Conservation (phyloP, 2,888 invertebrate genomes). For the Nephrotoma flavescens region DNA sequence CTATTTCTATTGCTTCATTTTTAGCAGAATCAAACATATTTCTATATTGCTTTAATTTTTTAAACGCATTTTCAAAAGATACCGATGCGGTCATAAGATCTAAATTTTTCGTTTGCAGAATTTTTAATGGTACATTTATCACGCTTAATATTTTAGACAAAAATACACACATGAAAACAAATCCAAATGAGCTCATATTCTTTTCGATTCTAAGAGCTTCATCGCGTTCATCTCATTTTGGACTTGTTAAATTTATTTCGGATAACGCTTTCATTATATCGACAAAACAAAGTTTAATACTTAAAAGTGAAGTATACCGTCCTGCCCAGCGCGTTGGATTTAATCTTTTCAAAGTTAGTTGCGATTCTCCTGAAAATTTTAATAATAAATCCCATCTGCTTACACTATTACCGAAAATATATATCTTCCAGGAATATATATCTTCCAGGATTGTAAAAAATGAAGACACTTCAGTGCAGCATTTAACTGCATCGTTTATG, state of each 20-base stretch:
- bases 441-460: slow-evolving; percentile 14
- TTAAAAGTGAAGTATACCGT: slow-evolving; percentile 5
- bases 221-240: not conserved
- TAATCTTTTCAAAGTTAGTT: slow-evolving; percentile 17
- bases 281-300: not conserved
- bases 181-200: not conserved
- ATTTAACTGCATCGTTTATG: slow-evolving; percentile 3
- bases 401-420: slow-evolving; percentile 17
- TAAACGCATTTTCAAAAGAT: not conserved
- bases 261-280: not conserved
- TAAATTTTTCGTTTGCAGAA: not conserved
- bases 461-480: slow-evolving; percentile 5
- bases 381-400: slow-evolving; percentile 17
- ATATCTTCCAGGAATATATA: slow-evolving; percentile 15
- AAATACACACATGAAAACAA: not conserved
- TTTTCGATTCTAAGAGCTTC: not conserved
- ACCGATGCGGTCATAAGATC: not conserved
- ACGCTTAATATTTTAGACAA: not conserved
- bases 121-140: not conserved
- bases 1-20: not conserved
- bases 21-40: not conserved
- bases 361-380: slow-evolving; percentile 15
- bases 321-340: slow-evolving; percentile 21
- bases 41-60: slow-evolving; percentile 1
- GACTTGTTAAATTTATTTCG: not conserved